phyloP scores from a whole-genome alignment of 2,113 vertebrate genomes.

The Notechis scutatus region DNA sequence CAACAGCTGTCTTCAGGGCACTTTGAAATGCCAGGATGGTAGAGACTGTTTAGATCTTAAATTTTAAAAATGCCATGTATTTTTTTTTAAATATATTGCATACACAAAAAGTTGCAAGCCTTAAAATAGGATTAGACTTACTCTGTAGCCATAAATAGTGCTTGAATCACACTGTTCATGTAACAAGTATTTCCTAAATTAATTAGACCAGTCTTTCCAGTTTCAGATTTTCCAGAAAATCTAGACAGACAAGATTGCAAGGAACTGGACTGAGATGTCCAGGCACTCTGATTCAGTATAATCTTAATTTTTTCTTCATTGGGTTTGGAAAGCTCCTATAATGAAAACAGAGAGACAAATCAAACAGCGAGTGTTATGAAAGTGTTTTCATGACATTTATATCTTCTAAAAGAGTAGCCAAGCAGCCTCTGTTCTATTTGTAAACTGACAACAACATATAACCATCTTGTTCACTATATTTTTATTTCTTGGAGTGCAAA shows the following conservation, averaged over 20 bases:
- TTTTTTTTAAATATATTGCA: not conserved
- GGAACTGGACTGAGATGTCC: conserved; percentile 94
- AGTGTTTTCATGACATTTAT: not conserved
- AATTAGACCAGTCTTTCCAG: conserved; percentile 94
- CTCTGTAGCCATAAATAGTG: conserved; percentile 98
- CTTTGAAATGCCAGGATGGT: not conserved
- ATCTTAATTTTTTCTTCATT: conserved; percentile 92
- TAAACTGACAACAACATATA: not conserved
- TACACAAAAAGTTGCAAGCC: not conserved
- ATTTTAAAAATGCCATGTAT: not conserved
- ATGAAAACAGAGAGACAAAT: not conserved
- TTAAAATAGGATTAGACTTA: conserved; percentile 70
- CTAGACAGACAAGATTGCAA: conserved; percentile 86
- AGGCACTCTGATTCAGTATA: conserved; percentile 95
- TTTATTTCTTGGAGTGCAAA: not conserved
- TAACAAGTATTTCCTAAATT: conserved; percentile 98
- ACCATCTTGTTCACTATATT: not conserved
- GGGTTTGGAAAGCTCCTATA: conserved; percentile 89
- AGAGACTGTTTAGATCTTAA: not conserved
- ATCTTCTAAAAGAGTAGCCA: not conserved
- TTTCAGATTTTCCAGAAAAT: conserved; percentile 93
- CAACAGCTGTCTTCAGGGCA: not conserved
- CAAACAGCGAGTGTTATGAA: not conserved
- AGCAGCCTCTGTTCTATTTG: not conserved
- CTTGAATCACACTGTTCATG: conserved; percentile 98